phyloP scores from a whole-genome alignment of 2,113 vertebrate species.

The Anhinga rufa region DNA sequence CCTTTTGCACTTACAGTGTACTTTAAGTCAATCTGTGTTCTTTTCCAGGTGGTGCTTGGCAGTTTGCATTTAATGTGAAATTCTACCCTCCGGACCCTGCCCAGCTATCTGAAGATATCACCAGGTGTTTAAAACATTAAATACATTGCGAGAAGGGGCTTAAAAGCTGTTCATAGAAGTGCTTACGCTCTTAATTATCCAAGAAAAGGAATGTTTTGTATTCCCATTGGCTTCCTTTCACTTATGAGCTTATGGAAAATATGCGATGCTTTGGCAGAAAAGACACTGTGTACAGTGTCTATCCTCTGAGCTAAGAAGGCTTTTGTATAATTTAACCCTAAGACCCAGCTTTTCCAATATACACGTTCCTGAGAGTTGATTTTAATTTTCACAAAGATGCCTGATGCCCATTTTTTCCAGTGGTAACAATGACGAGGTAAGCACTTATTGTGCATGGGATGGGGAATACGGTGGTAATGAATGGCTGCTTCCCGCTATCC shows the following conservation, averaged over 20 bases:
- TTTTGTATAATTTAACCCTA: not conserved
- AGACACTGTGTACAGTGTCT: not conserved
- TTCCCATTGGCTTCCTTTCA: not conserved
- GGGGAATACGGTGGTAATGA: not conserved
- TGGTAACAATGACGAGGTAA: not conserved
- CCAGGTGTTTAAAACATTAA: conserved; percentile 78
- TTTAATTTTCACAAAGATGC: not conserved
- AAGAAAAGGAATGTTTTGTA: not conserved
- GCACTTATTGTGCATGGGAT: fast-evolving
- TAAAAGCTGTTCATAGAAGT: not conserved
- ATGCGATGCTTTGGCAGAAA: not conserved
- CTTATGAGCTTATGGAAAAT: not conserved
- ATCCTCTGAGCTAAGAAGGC: not conserved
- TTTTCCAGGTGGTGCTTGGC: conserved; percentile 89
- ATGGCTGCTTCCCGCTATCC: not conserved
- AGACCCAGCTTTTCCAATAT: not conserved
- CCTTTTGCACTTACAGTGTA: not conserved
- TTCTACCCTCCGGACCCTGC: conserved; percentile 97
- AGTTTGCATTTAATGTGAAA: conserved; percentile 96
- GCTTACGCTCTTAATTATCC: not conserved
- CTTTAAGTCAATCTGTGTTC: not conserved
- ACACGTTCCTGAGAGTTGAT: not conserved
- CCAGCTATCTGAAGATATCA: conserved; percentile 95
- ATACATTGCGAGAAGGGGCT: not conserved
- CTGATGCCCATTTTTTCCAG: not conserved